Percentiles rank a stretch among this genome's conserved stretches.
Conservation (phyloP, 2,113 vertebrate genomes). For the Cnemophilus loriae region DNA sequence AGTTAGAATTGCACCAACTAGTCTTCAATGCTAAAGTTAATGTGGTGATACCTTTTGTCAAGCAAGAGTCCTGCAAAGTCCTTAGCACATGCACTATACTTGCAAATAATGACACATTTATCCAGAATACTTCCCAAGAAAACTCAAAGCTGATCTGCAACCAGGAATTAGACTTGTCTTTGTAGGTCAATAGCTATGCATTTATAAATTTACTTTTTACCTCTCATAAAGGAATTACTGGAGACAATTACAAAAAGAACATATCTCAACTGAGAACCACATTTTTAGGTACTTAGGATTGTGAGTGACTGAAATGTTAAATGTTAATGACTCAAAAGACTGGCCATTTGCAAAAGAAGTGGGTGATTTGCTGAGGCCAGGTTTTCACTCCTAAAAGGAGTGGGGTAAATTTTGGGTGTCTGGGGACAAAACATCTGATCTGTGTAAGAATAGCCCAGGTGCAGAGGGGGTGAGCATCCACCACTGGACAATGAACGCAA, state of each 20-base stretch:
- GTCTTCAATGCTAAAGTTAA: not conserved
- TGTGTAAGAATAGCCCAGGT: not conserved
- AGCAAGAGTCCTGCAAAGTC: not conserved
- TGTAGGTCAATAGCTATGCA: not conserved
- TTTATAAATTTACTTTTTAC: not conserved
- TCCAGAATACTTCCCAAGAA: not conserved
- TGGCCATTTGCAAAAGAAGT: not conserved
- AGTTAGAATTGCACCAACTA: not conserved
- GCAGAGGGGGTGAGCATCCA: not conserved
- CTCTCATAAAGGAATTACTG: not conserved
- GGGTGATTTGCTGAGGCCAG: not conserved
- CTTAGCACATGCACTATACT: not conserved
- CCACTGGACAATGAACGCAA: accelerated
- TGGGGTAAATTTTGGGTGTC: not conserved
- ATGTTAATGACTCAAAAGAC: not conserved
- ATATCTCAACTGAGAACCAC: not conserved
- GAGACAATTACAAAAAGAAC: not conserved
- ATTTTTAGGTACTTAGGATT: not conserved
- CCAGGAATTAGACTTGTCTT: not conserved
- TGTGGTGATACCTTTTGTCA: not conserved
- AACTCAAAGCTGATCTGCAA: not conserved
- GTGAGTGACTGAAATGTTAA: not conserved
- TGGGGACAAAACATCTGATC: not conserved
- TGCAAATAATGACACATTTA: not conserved
- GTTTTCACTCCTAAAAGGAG: not conserved